These are phyloP conservation scores for Pharmacophagus antenor DNA, from an alignment of 2,888 invertebrate species.

Conservation along the genomic window DNA sequence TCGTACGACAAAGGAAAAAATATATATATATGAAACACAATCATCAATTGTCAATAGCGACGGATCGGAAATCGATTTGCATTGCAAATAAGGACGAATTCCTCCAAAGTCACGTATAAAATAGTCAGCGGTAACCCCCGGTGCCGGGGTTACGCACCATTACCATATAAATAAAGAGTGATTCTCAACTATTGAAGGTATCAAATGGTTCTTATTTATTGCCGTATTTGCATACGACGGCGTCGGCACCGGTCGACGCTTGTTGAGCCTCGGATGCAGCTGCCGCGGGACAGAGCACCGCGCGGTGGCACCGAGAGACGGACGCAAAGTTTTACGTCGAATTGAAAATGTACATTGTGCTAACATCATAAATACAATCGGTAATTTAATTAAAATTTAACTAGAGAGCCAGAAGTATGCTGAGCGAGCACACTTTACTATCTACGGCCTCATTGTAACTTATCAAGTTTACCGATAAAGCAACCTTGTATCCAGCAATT, in stretches of 20 bases:
- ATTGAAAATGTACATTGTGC: no score
- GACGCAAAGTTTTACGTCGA: no score
- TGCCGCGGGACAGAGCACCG: slow-evolving; percentile 9
- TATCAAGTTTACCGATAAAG: no score
- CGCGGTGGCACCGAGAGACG: not conserved
- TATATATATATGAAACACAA: slow-evolving; percentile 49
- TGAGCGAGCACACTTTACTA: no score
- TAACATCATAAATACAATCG: no score
- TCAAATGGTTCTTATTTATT: slow-evolving; percentile 55
- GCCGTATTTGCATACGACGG: slow-evolving; percentile 43
- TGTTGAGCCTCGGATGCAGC: slow-evolving; percentile 22
- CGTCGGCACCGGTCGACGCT: slow-evolving; percentile 29
- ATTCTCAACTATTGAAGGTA: slow-evolving; percentile 68
- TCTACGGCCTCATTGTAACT: no score
- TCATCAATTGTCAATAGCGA: slow-evolving; percentile 64
- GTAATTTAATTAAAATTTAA: no score
- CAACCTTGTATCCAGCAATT: no score
- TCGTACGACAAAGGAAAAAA: slow-evolving; percentile 47
- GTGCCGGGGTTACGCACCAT: slow-evolving; percentile 57
- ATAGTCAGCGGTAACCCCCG: slow-evolving; percentile 37
- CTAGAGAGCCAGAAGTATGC: no score
- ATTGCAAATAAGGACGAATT: slow-evolving; percentile 68
- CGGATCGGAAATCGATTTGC: slow-evolving; percentile 52
- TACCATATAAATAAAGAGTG: slow-evolving; percentile 76
- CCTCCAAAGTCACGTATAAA: slow-evolving; percentile 62